phyloP scores from a whole-genome alignment of 2,888 invertebrate species.

The Rhamnusium bicolor region DNA sequence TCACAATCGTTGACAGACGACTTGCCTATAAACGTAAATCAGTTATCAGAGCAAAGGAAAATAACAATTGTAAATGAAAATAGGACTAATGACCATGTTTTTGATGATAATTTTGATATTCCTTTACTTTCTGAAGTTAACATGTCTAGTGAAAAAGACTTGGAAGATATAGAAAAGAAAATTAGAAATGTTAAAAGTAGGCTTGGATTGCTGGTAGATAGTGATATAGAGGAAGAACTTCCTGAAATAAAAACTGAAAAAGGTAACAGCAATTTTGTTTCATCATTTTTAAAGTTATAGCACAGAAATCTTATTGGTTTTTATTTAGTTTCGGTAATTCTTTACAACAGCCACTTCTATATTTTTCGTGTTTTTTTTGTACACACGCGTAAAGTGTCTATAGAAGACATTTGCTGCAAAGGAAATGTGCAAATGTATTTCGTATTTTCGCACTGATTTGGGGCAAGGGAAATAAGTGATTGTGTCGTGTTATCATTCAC shows the following conservation, averaged over 20 bases:
- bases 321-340: too few relatives aligned
- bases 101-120: constrained; percentile 71
- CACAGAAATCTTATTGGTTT: not conserved
- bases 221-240: constrained; percentile 73
- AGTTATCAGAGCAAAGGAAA: constrained; percentile 65
- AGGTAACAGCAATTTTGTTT: constrained; percentile 32
- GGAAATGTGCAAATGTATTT: too few relatives aligned
- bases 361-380: too few relatives aligned
- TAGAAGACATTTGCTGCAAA: too few relatives aligned
- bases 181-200: constrained; percentile 75
- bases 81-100: constrained; percentile 20
- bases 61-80: constrained; percentile 60
- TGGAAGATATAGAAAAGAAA: constrained; percentile 77
- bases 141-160: constrained; percentile 71
- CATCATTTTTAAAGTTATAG: not conserved
- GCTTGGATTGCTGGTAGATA: constrained; percentile 69
- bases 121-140: constrained; percentile 71
- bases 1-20: constrained; percentile 65
- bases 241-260: constrained; percentile 76
- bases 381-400: too few relatives aligned
- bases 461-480: too few relatives aligned
- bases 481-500: too few relatives aligned
- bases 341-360: too few relatives aligned
- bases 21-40: constrained; percentile 65
- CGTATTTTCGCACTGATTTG: too few relatives aligned